These are phyloP conservation scores for Caenorhabditis wallacei DNA, from an alignment of 2,888 invertebrate species.

Conservation along the genomic window DNA sequence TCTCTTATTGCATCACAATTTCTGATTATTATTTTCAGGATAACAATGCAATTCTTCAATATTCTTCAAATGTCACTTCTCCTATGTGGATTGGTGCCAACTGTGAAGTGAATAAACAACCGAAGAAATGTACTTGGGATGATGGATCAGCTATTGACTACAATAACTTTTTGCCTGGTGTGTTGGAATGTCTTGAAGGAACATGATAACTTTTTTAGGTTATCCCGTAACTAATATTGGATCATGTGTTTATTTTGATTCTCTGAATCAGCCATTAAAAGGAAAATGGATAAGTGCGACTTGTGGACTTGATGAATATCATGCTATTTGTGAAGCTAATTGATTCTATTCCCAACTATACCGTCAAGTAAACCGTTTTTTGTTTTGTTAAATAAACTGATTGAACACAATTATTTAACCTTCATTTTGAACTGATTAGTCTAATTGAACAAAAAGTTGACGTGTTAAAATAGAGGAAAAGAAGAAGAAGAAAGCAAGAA, in stretches of 20 bases:
- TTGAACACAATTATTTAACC: neutral
- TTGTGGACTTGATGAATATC: constrained; percentile 49
- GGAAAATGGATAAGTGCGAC: constrained; percentile 62
- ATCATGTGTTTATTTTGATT: constrained; percentile 54
- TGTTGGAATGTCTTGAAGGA: too few relatives aligned
- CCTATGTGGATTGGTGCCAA: constrained; percentile 57
- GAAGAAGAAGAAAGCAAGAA: constrained; percentile 25
- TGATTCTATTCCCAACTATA: neutral
- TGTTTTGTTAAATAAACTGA: neutral
- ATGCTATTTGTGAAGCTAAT: constrained; percentile 49
- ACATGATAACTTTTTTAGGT: too few relatives aligned
- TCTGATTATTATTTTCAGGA: constrained; percentile 24
- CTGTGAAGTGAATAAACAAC: constrained; percentile 37
- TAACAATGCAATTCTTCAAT: constrained; percentile 47
- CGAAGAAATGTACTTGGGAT: constrained; percentile 53
- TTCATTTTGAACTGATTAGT: constrained; percentile 2
- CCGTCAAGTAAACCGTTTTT: neutral
- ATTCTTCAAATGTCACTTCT: constrained; percentile 24
- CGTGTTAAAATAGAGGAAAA: neutral
- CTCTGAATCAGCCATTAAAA: constrained; percentile 51
- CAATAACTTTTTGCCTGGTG: constrained; percentile 54
- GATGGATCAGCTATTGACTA: constrained; percentile 38
- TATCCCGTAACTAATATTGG: constrained; percentile 62
- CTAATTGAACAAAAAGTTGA: constrained; percentile 20
- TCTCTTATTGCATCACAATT: neutral